Conservation (phyloP, 2,113 vertebrate species). For the Colius striatus region DNA sequence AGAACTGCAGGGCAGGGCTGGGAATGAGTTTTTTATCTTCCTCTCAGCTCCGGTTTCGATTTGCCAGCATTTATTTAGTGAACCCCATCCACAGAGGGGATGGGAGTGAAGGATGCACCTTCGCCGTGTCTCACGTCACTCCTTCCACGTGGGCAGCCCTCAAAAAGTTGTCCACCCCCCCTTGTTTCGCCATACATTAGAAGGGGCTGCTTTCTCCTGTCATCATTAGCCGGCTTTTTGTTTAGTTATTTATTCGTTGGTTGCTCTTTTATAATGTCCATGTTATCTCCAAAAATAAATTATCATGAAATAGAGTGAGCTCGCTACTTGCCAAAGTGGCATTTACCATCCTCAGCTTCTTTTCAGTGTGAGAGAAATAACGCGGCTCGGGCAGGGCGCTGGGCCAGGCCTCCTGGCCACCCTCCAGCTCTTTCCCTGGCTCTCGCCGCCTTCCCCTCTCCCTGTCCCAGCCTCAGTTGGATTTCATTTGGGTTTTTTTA, state of each 20-base stretch:
- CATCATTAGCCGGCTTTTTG: constrained; percentile 50
- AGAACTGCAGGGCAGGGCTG: constrained; percentile 1
- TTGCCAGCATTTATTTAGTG: constrained; percentile 20
- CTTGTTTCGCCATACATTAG: constrained; percentile 37
- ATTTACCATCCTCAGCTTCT: constrained; percentile 75
- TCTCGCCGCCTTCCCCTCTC: constrained; percentile 63
- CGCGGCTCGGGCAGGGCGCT: constrained; percentile 67
- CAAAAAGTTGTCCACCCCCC: constrained; percentile 43
- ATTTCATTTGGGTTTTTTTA: background rate
- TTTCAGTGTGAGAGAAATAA: constrained; percentile 76
- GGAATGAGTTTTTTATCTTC: background rate
- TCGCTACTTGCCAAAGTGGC: constrained; percentile 74
- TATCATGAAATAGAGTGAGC: constrained; percentile 75
- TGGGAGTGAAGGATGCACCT: constrained; percentile 25
- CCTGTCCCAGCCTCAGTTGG: background rate
- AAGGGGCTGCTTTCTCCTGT: constrained; percentile 51
- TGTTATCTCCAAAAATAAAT: constrained; percentile 77
- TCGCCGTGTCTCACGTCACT: background rate
- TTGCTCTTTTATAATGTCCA: constrained; percentile 68
- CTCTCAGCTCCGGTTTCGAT: background rate
- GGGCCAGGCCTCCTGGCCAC: constrained; percentile 78
- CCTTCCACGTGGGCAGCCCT: rapidly evolving
- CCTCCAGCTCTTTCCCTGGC: constrained; percentile 70
- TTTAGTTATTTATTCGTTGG: constrained; percentile 71
- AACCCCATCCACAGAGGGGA: background rate